Base-by-base conservation (phyloP, 2,113 vertebrate genomes). In the Neogobius melanostomus region DNA sequence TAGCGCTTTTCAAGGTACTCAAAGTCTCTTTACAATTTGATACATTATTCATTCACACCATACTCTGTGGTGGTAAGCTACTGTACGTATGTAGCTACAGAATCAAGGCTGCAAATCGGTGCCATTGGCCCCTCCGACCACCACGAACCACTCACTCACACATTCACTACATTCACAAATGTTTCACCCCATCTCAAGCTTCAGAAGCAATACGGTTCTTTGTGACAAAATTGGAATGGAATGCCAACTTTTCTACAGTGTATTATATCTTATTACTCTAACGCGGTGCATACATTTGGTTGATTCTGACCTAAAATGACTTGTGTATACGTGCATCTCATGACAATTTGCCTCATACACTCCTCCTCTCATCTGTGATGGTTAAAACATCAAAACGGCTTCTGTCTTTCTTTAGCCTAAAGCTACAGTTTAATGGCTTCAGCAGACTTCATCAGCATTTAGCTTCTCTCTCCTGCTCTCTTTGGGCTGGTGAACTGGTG, bases 401-500 rank as follows among this genome's bases (percentile, higher is more conserved):
- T 88, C 80, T 89, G 83, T 90, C 82, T 86, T 87, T 86, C 85
- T 90, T 89, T 93, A 87, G 91, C 91, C 92, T 91, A 83, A 89
- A 94, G 92, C 92, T 90, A 84, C 89, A 90, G 88, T 91, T 93
- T 92, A 93, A 93, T 93, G 90, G 92, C 86, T 89, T 79, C 87
- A 84, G 79, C 90, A 82, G 76, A 91, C 83, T 91, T 93, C 91
- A 92, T 93, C 85, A 90, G 87, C 83, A 91, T 91, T 88, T 91
- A 90, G 80, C 69, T 44, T 71, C 77, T 65, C 53, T 12, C 73
- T 48, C 72, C 36, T 71, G 48, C 62, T 62, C 67, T 64, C 59
- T 71, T 76, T 50, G 57, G 28, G 4, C 68, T 64, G 74, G 80
- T 61, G 11, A 60, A 72, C 74, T 84, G 72, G 85, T 82, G 86